Conservation (phyloP, 2,797 vertebrate species). For the Helostoma temminkii region DNA sequence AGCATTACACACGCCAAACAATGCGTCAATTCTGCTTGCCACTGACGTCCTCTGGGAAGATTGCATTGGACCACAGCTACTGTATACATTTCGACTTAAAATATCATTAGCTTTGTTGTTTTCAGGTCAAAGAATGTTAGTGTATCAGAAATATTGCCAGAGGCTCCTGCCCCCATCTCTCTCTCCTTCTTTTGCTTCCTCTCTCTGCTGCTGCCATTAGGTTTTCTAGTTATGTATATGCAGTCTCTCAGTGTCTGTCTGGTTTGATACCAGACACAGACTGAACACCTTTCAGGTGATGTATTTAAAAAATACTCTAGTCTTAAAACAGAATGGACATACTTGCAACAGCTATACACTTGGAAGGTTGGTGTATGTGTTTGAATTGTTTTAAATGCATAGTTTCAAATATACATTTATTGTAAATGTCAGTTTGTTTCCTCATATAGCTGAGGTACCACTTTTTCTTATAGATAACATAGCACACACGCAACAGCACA, state of each 20-base stretch:
- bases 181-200: conserved; percentile 19
- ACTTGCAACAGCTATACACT: no score
- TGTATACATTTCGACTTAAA: conserved; percentile 74
- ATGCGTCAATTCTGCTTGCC: conserved; percentile 69
- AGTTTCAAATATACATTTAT: no score
- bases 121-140: conserved; percentile 83
- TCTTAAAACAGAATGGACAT: no score
- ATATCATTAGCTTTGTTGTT: conserved; percentile 85
- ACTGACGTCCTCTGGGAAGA: conserved; percentile 72
- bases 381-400: no score
- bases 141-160: conserved; percentile 69
- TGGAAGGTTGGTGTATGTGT: no score
- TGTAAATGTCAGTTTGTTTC: conserved; percentile 1
- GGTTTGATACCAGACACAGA: conserved; percentile 18
- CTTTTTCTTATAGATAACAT: conserved; percentile 15
- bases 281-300: conserved; percentile 32
- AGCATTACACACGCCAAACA: conserved; percentile 73
- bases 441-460: not conserved
- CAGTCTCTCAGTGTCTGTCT: conserved; percentile 29
- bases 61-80: conserved; percentile 55
- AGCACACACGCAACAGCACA: conserved; percentile 4
- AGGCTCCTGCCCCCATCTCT: conserved; percentile 55
- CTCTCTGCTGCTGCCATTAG: conserved; percentile 40
- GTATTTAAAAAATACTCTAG: conserved; percentile 7
- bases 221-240: conserved; percentile 25